Evolutionary conservation across 2,888 invertebrate genomes (phyloP).

Genomic region (Drosophila mercatorum): DNA sequence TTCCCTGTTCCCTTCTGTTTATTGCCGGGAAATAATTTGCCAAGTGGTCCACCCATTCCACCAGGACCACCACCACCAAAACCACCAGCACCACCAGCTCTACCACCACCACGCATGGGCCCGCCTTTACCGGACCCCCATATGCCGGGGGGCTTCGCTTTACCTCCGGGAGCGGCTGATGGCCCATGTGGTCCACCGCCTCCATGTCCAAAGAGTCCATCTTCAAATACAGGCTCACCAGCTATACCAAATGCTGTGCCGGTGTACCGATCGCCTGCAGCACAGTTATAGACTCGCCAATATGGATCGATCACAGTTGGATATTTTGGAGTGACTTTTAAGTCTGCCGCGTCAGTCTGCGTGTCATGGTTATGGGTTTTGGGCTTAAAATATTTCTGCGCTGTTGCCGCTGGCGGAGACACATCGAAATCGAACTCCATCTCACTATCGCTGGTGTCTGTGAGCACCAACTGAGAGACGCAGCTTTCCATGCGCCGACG

Average conservation of each 20-base stretch:
- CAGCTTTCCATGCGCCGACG: slow-evolving; percentile 65
- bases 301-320: slow-evolving; percentile 64
- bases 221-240: slow-evolving; percentile 60
- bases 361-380: slow-evolving; percentile 86
- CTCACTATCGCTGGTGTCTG: slow-evolving; percentile 85
- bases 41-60: background rate
- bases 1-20: slow-evolving; percentile 1
- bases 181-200: slow-evolving; percentile 59
- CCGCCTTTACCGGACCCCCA: slow-evolving; percentile 19
- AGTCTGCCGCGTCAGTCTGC: slow-evolving; percentile 87
- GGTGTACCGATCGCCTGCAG: slow-evolving; percentile 67
- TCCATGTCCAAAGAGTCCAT: slow-evolving; percentile 56
- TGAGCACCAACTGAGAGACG: slow-evolving; percentile 71
- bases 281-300: slow-evolving; percentile 76
- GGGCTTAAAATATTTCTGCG: slow-evolving; percentile 82
- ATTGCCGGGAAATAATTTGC: slow-evolving; percentile 26
- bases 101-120: slow-evolving; percentile 21
- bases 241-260: slow-evolving; percentile 59
- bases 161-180: background rate
- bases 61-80: background rate
- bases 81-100: slow-evolving; percentile 1
- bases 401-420: slow-evolving; percentile 87
- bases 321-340: slow-evolving; percentile 69
- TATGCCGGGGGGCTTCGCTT: background rate
- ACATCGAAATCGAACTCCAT: slow-evolving; percentile 90